Evolutionary conservation across 1,140 invertebrate genomes (phyloP), one percentile per base, ranked within the genome.

Genomic region (Eueides isabella): DNA sequence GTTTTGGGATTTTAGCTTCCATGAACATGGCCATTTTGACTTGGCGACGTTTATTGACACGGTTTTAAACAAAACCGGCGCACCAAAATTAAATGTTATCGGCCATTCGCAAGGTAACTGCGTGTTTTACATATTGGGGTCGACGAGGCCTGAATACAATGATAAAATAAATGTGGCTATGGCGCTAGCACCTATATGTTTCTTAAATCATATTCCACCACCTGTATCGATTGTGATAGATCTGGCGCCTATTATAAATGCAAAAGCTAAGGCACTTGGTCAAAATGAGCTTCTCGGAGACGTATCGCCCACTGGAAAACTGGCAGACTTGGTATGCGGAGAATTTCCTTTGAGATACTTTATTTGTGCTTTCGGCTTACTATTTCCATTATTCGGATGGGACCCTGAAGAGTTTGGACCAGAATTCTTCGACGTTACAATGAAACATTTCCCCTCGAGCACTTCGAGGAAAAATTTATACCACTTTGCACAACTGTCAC

Each of bases 81-180:
- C 94, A 61, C 76, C 86, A 23, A 86, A 94, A 26, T 69, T 97
- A 2, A 92, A 93, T 65, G 94, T 94, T 29, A 87, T 95, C 23
- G 95, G 94, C 1, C 95, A 96, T 84, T 91, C 89, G 0, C 95
- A 97, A 91, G 97, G 97, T 16, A 96, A 95, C 2, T 94, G 94
- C 0, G 76, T 90, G 0, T 94, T 94, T 69, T 96, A 90, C 70
- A 76, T 92, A 5, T 86, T 94, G 0, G 79, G 76, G 2, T 78
- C 85, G 0, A 74, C 67, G 4, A 86, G 79, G 41, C 94, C 95
- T 0, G 91, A 95, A 67, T 95, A 95, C 72, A 94, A 94, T 71
- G 67, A 88, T 16, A 95, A 93, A 78, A 78, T 94, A 14, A 87
- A 84, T 26, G 33, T 85, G 1, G 44, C 80, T 2, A 78, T 84